These are phyloP conservation scores for Isaurus tuberculatus DNA, from an alignment of 92 coral and sea anemone species.

Conservation along the genomic window DNA sequence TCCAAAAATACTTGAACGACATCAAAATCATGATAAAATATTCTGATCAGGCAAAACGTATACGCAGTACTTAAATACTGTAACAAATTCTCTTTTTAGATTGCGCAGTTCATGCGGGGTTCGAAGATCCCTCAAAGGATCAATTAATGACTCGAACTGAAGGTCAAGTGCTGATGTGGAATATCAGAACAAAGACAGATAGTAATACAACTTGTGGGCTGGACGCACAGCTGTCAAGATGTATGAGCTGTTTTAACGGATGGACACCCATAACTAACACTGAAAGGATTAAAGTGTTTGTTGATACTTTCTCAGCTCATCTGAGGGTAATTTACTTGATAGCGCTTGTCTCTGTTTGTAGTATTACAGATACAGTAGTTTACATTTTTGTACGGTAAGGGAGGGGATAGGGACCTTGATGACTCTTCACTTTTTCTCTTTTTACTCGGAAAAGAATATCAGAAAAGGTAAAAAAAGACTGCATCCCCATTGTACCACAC, in stretches of 20 bases:
- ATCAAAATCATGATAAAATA: too few relatives aligned
- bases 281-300: conserved; percentile 30
- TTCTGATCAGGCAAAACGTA: too few relatives aligned
- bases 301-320: conserved; percentile 20
- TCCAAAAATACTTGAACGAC: too few relatives aligned
- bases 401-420: too few relatives aligned
- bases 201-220: conserved; percentile 3
- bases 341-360: too few relatives aligned
- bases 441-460: too few relatives aligned
- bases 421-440: too few relatives aligned
- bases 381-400: too few relatives aligned
- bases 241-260: conserved; percentile 23
- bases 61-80: too few relatives aligned
- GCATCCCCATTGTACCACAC: too few relatives aligned
- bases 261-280: conserved; percentile 30
- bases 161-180: conserved; percentile 19
- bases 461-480: too few relatives aligned
- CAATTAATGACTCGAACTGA: conserved; percentile 12
- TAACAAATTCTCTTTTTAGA: not conserved
- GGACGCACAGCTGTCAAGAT: conserved; percentile 5
- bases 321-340: conserved; percentile 20
- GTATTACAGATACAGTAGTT: too few relatives aligned
- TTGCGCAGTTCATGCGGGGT: conserved; percentile 39
- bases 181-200: not conserved
- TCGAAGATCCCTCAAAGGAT: conserved; percentile 16